Conservation (phyloP, 2,797 vertebrate species). For the Pseudotriccus pelzelni region DNA sequence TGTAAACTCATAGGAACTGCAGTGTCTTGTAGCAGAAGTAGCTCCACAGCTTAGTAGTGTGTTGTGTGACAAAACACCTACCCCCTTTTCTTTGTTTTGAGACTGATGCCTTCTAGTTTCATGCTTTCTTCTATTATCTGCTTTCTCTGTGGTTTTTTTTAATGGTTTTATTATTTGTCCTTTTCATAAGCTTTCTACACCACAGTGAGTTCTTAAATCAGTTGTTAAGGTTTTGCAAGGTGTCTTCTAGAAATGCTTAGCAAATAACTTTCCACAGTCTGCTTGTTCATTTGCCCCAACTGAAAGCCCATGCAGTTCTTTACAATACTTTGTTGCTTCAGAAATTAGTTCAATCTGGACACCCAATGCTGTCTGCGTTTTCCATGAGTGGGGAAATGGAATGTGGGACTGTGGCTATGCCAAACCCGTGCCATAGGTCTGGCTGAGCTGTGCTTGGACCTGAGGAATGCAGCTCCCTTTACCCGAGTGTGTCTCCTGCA, state of each 20-base stretch:
- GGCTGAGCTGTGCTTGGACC: neutral
- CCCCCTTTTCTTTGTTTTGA: neutral
- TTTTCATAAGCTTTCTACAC: neutral
- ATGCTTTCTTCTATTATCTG: neutral
- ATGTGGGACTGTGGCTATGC: neutral
- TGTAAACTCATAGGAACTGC: neutral
- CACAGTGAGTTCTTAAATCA: neutral
- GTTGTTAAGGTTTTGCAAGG: neutral
- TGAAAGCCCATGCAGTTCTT: neutral
- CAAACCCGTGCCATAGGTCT: rapidly evolving
- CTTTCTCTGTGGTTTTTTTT: neutral
- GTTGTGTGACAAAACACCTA: neutral
- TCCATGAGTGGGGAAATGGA: neutral
- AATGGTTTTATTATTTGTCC: neutral
- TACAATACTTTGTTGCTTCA: neutral
- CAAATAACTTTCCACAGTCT: neutral
- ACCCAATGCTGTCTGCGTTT: neutral
- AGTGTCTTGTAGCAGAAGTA: neutral
- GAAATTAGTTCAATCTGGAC: neutral
- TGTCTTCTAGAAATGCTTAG: neutral
- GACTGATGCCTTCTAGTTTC: neutral
- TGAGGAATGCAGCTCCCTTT: neutral
- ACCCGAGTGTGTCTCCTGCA: neutral
- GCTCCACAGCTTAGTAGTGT: neutral
- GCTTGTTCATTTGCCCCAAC: neutral